Conservation (phyloP, 1,140 invertebrate species). For the Nephila pilipes region DNA sequence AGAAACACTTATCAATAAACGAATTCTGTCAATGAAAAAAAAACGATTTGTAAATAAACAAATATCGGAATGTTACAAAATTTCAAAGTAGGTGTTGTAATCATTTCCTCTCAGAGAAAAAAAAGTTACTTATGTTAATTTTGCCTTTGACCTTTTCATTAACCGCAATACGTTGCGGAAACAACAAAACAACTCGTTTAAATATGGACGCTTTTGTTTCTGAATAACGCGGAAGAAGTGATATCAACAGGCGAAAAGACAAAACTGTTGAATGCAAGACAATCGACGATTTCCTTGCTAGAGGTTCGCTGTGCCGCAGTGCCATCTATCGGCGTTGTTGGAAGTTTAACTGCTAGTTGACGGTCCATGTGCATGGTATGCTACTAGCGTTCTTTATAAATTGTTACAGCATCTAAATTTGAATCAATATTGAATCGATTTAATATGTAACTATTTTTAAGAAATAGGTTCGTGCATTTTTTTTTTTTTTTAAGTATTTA, state of each 20-base stretch:
- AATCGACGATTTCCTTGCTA: neutral
- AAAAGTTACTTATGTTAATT: neutral
- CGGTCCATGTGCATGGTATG: neutral
- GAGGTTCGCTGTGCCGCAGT: neutral
- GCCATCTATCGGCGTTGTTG: neutral
- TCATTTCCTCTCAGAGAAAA: neutral
- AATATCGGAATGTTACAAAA: neutral
- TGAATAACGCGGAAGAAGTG: neutral
- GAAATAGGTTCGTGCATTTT: no score
- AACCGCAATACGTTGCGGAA: neutral
- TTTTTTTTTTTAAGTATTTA: no score
- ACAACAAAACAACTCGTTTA: neutral
- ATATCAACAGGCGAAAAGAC: neutral
- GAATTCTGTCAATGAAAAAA: no score
- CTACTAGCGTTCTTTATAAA: no score
- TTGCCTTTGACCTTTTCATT: slow-evolving; percentile 16
- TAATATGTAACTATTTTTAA: no score
- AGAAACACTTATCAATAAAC: no score
- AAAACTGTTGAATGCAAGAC: neutral
- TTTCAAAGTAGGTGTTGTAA: neutral
- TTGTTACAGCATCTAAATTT: no score
- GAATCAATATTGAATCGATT: no score
- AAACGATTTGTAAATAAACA: neutral
- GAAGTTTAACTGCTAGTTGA: neutral
- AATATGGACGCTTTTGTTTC: neutral